These are phyloP conservation scores for Unio pictorum DNA, from an alignment of 2,888 invertebrate genomes.

Conservation along the genomic window DNA sequence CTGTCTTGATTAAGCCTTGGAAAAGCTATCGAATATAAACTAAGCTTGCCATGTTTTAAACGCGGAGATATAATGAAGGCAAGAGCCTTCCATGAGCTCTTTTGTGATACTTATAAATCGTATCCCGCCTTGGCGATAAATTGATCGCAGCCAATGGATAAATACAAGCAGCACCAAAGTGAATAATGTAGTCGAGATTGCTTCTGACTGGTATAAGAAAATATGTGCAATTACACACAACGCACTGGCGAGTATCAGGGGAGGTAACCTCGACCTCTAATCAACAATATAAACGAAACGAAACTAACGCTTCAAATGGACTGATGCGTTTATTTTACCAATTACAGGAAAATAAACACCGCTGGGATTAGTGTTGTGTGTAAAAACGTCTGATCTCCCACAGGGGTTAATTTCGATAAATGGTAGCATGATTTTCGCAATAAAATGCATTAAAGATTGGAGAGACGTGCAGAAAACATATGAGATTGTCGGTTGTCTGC, in stretches of 20 bases:
- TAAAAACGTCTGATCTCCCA: constrained; percentile 24
- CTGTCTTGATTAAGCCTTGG: constrained; percentile 18
- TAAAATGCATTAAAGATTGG: constrained; percentile 23
- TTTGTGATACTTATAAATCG: too few species aligned
- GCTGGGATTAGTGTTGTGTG: neutral
- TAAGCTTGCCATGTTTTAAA: constrained; percentile 21
- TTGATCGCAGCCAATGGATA: too few species aligned
- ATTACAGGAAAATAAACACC: constrained; percentile 1
- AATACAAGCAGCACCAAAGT: too few species aligned
- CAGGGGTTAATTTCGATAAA: constrained; percentile 46
- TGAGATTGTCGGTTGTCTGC: constrained; percentile 23
- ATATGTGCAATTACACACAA: constrained; percentile 22
- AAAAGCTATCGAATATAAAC: constrained; percentile 26
- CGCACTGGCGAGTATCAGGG: constrained; percentile 1
- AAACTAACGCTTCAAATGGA: neutral
- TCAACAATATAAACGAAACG: constrained; percentile 5
- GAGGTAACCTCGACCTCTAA: constrained; percentile 7
- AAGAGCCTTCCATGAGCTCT: constrained; percentile 1
- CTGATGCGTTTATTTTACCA: constrained; percentile 11
- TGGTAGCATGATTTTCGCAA: constrained; percentile 31
- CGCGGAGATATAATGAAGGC: constrained; percentile 34
- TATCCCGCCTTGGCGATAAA: too few species aligned
- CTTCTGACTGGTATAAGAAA: constrained; percentile 19
- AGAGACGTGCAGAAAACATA: constrained; percentile 28
- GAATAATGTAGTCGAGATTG: too few species aligned